These are phyloP conservation scores for Colius striatus DNA, from an alignment of 2,113 vertebrate genomes.

Conservation along the genomic window DNA sequence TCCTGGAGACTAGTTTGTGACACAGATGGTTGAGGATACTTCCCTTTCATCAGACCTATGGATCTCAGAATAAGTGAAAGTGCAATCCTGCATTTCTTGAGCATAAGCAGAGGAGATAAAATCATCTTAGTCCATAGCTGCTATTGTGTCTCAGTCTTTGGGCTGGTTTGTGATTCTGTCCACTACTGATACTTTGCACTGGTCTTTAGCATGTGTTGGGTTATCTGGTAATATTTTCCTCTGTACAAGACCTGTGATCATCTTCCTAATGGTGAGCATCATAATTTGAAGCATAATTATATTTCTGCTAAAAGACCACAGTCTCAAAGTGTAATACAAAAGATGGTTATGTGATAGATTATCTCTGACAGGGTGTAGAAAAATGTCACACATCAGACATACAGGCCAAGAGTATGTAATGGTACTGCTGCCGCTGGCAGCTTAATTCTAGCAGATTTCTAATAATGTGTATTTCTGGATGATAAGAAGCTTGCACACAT, in stretches of 20 bases:
- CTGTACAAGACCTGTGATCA: background rate
- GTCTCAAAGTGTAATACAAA: conserved; percentile 22
- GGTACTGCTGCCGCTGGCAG: conserved; percentile 25
- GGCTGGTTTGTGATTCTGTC: background rate
- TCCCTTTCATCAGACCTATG: background rate
- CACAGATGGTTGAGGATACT: background rate
- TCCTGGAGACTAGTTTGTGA: background rate
- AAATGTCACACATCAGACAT: background rate
- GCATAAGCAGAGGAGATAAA: background rate
- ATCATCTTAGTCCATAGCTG: background rate
- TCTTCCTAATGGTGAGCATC: background rate
- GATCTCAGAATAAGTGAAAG: background rate
- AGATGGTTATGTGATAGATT: conserved; percentile 27
- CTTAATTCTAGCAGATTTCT: conserved; percentile 36
- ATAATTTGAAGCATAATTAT: conserved; percentile 9
- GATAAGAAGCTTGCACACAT: conserved; percentile 20
- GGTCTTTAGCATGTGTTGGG: background rate
- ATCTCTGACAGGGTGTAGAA: conserved; percentile 12
- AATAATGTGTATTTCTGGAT: background rate
- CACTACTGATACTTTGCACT: background rate
- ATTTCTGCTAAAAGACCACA: background rate
- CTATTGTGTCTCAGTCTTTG: background rate
- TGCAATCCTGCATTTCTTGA: background rate
- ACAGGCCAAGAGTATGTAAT: background rate
- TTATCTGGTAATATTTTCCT: conserved; percentile 4